Evolutionary conservation across 2,888 invertebrate species (phyloP).

Genomic region (Chloroclysta siterata): DNA sequence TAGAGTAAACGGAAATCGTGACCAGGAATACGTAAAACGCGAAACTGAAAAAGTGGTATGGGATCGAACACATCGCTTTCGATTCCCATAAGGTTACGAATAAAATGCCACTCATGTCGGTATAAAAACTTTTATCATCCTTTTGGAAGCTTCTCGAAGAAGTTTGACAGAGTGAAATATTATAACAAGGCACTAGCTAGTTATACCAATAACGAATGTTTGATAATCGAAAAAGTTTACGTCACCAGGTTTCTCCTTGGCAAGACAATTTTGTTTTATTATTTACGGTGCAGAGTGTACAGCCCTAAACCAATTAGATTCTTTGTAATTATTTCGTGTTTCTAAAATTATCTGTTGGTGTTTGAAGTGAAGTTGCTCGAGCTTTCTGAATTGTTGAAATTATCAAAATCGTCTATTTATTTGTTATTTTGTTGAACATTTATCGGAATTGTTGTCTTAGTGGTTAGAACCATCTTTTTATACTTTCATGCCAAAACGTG

Average conservation of each 20-base stretch:
- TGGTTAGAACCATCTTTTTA: constrained; percentile 18
- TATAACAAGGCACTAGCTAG: constrained; percentile 62
- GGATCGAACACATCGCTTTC: constrained; percentile 56
- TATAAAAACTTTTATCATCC: constrained; percentile 63
- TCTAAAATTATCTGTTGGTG: constrained; percentile 14
- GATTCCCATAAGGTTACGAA: constrained; percentile 60
- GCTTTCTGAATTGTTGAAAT: constrained; percentile 20
- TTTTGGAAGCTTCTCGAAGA: constrained; percentile 62
- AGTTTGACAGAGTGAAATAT: constrained; percentile 75
- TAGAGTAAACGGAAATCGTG: constrained; percentile 53
- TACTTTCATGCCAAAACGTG: constrained; percentile 47
- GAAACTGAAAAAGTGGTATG: constrained; percentile 47
- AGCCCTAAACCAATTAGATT: constrained; percentile 23
- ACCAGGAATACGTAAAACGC: constrained; percentile 44
- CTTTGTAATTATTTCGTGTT: constrained; percentile 32
- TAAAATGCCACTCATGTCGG: constrained; percentile 62
- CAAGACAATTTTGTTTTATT: constrained; percentile 42
- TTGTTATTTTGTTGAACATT: constrained; percentile 21
- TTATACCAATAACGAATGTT: constrained; percentile 70
- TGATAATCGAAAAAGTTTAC: constrained; percentile 73
- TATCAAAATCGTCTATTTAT: constrained; percentile 6
- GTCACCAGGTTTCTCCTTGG: constrained; percentile 53
- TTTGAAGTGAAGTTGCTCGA: constrained; percentile 8
- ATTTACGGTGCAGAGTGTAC: neutral
- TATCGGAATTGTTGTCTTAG: constrained; percentile 22